Percentiles rank a stretch among this genome's conserved stretches.
phyloP scores from a whole-genome alignment of 2,797 vertebrate species.

The Chelon auratus region DNA sequence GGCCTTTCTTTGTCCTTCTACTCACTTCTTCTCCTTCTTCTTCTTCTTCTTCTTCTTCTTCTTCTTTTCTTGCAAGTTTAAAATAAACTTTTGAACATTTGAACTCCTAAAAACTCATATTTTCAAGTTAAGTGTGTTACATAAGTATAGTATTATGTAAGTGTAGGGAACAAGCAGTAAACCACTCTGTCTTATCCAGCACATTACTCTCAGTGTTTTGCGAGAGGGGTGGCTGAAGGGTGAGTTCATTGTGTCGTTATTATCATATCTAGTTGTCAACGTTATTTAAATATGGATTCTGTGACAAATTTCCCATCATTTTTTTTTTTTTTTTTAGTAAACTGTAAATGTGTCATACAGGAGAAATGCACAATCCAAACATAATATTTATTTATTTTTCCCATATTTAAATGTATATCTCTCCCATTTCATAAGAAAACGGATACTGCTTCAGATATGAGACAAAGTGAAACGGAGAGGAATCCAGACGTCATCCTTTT shows the following conservation, averaged over 20 bases:
- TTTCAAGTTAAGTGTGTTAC: not conserved
- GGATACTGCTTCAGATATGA: too few relatives aligned
- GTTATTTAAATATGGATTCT: constrained; percentile 9
- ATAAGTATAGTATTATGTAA: constrained; percentile 22
- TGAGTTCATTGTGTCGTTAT: constrained; percentile 5
- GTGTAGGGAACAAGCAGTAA: not conserved
- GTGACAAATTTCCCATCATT: constrained; percentile 2
- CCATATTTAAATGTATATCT: too few relatives aligned
- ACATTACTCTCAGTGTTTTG: not conserved
- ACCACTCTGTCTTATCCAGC: not conserved
- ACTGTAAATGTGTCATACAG: too few relatives aligned
- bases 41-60: too few relatives aligned
- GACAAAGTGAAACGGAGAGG: too few relatives aligned
- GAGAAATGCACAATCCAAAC: too few relatives aligned
- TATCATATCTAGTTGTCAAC: constrained; percentile 21
- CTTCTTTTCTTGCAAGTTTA: not conserved
- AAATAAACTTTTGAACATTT: too few relatives aligned
- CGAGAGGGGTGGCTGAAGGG: not conserved
- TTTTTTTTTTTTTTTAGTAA: too few relatives aligned
- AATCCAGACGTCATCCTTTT: not conserved
- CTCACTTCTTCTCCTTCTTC: not conserved
- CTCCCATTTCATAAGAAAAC: too few relatives aligned
- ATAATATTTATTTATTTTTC: too few relatives aligned
- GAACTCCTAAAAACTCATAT: not conserved
- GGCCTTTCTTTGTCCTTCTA: constrained; percentile 17